Evolutionary conservation across 2,113 vertebrate species (phyloP), one percentile per base, ranked within the genome.

Genomic region (Salvelinus fontinalis): DNA sequence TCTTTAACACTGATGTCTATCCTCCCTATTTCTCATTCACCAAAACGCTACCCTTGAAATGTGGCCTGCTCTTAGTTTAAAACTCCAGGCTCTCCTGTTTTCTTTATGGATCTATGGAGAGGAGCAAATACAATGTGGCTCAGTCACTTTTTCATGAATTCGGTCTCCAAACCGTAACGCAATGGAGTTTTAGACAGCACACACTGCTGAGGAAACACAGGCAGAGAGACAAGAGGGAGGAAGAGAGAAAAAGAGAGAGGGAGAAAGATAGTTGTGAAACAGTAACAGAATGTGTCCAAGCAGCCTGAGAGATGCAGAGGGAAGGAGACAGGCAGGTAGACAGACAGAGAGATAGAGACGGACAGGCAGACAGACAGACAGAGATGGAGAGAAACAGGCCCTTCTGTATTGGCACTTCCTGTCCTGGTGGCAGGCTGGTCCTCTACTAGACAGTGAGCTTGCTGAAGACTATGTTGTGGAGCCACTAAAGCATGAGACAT

Each of bases 21-120:
- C 85, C 89, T 83, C 83, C 87, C 90, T 88, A 83, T 76, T 80
- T 90, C 90, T 90, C 89, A 89, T 92, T 94, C 88, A 92, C 84
- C 83, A 75, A 85, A 90, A 85, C 84, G 80, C 92, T 91, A 84
- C 90, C 89, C 90, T 95, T 95, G 91, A 95, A 94, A 93, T 89
- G 84, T 62, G 88, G 90, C 85, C 83, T 83, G 91, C 87, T 86
- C 88, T 89, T 94, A 90, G 91, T 93, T 91, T 92, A 91, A 94
- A 92, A 71, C 80, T 77, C 88, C 87, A 71, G 85, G 89, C 71
- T 87, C 78, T 81, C 75, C 88, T 87, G 67, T 48, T 51, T 76
- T 89, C 92, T 86, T 88, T 66, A 86, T 90, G 81, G 79, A 85
- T 78, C 80, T 65, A 72, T 29, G 79, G 80, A 87, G 89, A 91